Percentiles rank a stretch among this genome's conserved stretches.
Conservation (phyloP, 2,888 invertebrate genomes). For the Oligia strigilis region DNA sequence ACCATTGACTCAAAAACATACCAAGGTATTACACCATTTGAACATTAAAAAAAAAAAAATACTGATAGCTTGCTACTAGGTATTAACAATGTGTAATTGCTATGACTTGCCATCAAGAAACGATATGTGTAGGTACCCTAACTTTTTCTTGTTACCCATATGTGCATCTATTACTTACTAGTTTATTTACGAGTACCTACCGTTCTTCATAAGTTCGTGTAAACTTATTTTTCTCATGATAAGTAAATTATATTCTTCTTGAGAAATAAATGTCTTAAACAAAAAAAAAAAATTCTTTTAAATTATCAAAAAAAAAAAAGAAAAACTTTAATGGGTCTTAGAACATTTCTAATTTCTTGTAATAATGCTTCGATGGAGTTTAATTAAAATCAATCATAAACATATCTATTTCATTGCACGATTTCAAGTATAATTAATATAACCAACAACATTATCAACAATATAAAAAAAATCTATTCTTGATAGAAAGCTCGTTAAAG, state of each 20-base stretch:
- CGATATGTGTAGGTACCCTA: not conserved
- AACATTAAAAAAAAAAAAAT: not conserved
- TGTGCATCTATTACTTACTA: too few species aligned
- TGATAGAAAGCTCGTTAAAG: constrained; percentile 14
- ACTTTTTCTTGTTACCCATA: not conserved
- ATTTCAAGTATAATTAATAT: not conserved
- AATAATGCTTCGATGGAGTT: not conserved
- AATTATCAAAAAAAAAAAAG: not conserved
- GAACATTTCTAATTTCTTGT: not conserved
- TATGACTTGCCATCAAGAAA: not conserved
- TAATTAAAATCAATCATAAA: not conserved
- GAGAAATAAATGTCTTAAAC: not conserved
- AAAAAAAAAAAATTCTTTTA: not conserved
- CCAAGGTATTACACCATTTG: not conserved
- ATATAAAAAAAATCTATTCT: too few species aligned
- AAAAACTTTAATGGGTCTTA: not conserved
- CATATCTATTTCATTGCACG: not conserved
- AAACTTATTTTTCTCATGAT: too few species aligned
- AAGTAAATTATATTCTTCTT: not conserved
- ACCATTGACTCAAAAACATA: constrained; percentile 1
- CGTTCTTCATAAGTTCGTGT: not conserved
- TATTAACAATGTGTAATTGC: not conserved
- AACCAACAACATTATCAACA: too few species aligned
- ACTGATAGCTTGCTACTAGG: not conserved
- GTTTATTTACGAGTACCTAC: too few species aligned